Conservation (phyloP, 2,797 vertebrate species). For the Labeo calbasu region DNA sequence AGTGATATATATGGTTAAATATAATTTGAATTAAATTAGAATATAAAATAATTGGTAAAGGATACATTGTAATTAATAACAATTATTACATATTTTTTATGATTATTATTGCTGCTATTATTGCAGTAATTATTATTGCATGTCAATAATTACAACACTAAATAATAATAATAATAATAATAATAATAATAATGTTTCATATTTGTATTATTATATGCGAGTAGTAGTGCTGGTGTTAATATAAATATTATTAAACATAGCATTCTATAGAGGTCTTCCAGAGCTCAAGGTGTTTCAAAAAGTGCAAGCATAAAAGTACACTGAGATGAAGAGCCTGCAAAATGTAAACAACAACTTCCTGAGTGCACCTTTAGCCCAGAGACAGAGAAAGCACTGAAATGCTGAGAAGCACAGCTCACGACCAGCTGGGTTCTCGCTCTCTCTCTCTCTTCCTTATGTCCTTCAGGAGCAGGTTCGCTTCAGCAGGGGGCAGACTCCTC, state of each 20-base stretch:
- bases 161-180: background rate
- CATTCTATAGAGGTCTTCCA: background rate
- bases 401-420: background rate
- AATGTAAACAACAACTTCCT: background rate
- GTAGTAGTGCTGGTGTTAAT: background rate
- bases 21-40: background rate
- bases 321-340: background rate
- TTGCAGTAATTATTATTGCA: background rate
- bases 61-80: background rate
- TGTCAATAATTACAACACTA: background rate
- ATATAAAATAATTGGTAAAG: background rate
- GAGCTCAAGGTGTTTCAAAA: background rate
- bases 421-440: constrained; percentile 1
- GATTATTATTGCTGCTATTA: too few species aligned
- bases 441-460: constrained; percentile 28
- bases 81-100: background rate
- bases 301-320: background rate
- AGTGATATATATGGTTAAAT: background rate
- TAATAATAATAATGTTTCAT: too few species aligned
- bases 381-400: constrained; percentile 16
- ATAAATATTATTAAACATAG: background rate
- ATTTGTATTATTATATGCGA: background rate
- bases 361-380: background rate
- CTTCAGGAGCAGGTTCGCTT: constrained; percentile 61
- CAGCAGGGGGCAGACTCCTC: constrained; percentile 57